Percentiles rank a stretch among this genome's conserved stretches.
Evolutionary conservation across 2,888 invertebrate species (phyloP).

Genomic region (Drosophila flavopinicola): DNA sequence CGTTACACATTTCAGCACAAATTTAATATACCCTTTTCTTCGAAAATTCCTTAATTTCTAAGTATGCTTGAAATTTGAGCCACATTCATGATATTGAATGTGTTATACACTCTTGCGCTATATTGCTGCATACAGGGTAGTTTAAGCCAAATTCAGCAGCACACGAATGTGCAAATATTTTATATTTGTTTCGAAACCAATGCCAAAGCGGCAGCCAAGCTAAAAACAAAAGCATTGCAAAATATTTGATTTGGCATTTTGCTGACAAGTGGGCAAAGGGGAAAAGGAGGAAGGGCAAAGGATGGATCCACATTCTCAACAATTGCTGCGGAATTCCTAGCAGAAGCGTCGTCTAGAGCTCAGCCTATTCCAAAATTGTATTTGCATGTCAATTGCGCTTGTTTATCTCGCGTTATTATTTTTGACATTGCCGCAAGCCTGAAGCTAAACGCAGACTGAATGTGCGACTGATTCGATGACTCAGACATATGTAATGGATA

Average conservation of each 20-base stretch:
- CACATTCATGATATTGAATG: no score
- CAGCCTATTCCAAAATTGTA: constrained; percentile 61
- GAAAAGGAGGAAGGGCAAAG: neutral
- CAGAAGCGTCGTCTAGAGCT: constrained; percentile 17
- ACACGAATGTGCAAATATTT: constrained; percentile 66
- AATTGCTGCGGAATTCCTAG: constrained; percentile 44
- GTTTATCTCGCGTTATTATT: constrained; percentile 77
- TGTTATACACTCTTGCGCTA: neutral
- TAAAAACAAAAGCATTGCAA: constrained; percentile 69
- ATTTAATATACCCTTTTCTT: no score
- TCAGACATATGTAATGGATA: constrained; percentile 53
- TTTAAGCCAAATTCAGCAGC: constrained; percentile 6
- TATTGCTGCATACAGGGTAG: neutral
- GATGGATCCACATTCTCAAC: constrained; percentile 15
- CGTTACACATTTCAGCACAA: no score
- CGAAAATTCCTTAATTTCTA: no score
- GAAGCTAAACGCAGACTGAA: constrained; percentile 19
- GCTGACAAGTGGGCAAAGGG: constrained; percentile 1
- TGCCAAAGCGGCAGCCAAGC: constrained; percentile 42
- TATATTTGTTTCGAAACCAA: constrained; percentile 68
- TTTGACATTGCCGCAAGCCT: constrained; percentile 65
- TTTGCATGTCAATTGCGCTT: constrained; percentile 76
- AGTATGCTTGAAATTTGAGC: no score
- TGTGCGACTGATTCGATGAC: constrained; percentile 45
- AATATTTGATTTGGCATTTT: constrained; percentile 56